Conservation (phyloP, 2,797 vertebrate genomes). For the Furcifer pardalis region DNA sequence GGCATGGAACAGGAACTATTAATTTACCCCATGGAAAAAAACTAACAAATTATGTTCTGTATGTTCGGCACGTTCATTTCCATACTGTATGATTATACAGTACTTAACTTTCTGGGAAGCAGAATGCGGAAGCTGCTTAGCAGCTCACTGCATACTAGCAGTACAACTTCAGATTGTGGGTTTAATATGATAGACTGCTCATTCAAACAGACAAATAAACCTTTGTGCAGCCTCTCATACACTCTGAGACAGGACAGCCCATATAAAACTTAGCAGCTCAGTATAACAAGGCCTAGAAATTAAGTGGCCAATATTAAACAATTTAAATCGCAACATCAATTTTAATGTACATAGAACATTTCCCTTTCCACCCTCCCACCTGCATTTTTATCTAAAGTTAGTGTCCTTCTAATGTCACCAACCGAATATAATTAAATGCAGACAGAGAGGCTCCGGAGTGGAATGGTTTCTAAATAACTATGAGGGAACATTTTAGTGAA, state of each 20-base stretch:
- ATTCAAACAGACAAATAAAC: background rate
- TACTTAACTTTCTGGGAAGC: background rate
- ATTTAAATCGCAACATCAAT: background rate
- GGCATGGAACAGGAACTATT: background rate
- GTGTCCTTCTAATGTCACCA: constrained; percentile 27
- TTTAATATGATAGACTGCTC: background rate
- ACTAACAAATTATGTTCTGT: background rate
- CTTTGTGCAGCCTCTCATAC: background rate
- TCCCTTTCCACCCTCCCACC: constrained; percentile 5
- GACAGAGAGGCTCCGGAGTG: constrained; percentile 30
- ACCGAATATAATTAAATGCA: constrained; percentile 52
- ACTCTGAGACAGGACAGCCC: background rate
- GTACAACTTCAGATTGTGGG: background rate
- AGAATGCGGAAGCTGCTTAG: background rate
- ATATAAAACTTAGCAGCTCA: background rate
- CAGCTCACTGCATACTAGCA: background rate
- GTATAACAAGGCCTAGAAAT: background rate
- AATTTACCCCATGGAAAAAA: background rate
- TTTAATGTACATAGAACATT: constrained; percentile 1
- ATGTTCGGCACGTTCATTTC: constrained; percentile 7
- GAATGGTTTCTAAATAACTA: constrained; percentile 55
- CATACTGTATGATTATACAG: background rate
- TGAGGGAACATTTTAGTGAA: background rate
- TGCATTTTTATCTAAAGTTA: constrained; percentile 43
- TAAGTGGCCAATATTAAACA: constrained; percentile 19